Conservation (phyloP, 2,888 invertebrate species). For the Idaea dimidiata region DNA sequence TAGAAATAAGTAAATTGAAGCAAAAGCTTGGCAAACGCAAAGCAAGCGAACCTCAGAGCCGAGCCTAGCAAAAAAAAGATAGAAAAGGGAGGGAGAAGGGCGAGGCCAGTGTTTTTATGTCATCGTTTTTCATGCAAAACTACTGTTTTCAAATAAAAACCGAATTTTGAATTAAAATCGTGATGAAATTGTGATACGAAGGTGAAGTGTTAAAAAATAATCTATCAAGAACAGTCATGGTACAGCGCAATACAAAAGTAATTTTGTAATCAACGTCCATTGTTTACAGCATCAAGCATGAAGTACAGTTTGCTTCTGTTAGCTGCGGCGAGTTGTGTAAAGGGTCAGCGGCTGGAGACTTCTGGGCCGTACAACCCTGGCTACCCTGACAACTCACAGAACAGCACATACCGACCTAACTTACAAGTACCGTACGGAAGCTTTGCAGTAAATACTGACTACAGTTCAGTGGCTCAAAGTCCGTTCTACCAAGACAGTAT, state of each 20-base stretch:
- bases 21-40: too few species aligned
- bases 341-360: conserved; percentile 56
- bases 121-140: conserved; percentile 30
- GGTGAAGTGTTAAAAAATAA: conserved; percentile 11
- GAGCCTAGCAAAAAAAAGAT: not conserved
- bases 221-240: not conserved
- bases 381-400: conserved; percentile 50
- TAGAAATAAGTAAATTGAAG: too few species aligned
- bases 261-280: conserved; percentile 14
- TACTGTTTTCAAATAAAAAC: conserved; percentile 45
- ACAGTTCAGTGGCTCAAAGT: conserved; percentile 57
- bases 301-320: conserved; percentile 53
- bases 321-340: conserved; percentile 50
- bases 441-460: conserved; percentile 67
- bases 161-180: conserved; percentile 32
- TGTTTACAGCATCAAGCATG: conserved; percentile 50
- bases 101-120: conserved; percentile 46
- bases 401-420: conserved; percentile 59
- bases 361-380: conserved; percentile 55
- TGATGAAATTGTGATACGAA: conserved; percentile 26
- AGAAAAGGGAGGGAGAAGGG: conserved; percentile 38
- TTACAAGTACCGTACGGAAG: conserved; percentile 67
- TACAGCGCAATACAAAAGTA: not conserved
- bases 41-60: too few species aligned
- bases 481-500: conserved; percentile 63